Evolutionary conservation across 2,888 invertebrate genomes (phyloP), one percentile per base, ranked within the genome.

Genomic region (Luperina nickerlii): DNA sequence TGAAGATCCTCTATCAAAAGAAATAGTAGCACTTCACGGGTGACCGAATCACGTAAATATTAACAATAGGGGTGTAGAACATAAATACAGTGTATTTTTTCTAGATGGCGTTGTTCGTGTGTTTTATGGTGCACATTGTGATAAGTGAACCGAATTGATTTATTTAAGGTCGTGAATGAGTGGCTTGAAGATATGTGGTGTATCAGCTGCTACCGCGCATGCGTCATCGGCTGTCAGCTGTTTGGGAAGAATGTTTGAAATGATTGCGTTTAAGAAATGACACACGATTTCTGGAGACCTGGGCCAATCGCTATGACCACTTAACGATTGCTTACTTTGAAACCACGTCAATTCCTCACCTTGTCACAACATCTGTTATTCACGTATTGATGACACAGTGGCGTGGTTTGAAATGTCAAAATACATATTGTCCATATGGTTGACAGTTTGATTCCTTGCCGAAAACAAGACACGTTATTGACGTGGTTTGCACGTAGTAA

Each of bases 21-120:
- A 27, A n/a, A 15, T 74, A 67, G 71, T 83, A 73, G 65, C 82
- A 78, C 87, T 81, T 81, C 84, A 87, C 77, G 87, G 87, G 79
- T 78, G 82, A 82, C 84, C 81, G 73, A 87, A 84, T 88, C 79
- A 81, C 82, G 85, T 89, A 85, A 85, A 86, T 87, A 84, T 84
- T 85, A 81, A 86, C 86, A 89, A 87, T 81, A 73, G 79, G 82
- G 84, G 74, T 85, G 73, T 69, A 45, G 78, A 77, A 82, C 82
- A 86, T 83, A 85, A 87, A 86, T 86, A 87, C 66, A 70, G 74
- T 79, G 81, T 80, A 38, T 83, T 85, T 85, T 87, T 82, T 76
- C 65, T 69, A 82, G 69, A 87, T 78, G 76, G 76, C 80, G 86
- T 86, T 87, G 79, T 84, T 75, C 83, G 48, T 77, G 71, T 82